These are phyloP conservation scores for Habropoda laboriosa DNA, from an alignment of 1,140 invertebrate genomes.

Conservation along the genomic window DNA sequence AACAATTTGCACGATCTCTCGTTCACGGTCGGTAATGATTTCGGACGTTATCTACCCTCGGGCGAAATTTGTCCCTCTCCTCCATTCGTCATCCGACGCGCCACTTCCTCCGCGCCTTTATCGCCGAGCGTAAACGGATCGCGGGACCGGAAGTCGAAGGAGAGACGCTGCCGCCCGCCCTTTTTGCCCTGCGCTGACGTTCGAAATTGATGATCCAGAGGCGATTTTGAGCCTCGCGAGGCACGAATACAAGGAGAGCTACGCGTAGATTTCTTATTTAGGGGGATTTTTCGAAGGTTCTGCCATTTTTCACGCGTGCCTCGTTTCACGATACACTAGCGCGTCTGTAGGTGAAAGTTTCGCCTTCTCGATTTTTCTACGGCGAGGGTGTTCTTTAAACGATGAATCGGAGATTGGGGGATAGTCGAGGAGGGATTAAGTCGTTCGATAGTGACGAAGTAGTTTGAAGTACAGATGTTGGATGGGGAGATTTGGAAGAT, in stretches of 20 bases:
- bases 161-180: neutral
- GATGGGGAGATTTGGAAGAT: too few species aligned
- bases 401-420: too few species aligned
- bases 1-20: conserved; percentile 62
- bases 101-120: conserved; percentile 41
- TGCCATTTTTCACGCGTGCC: conserved; percentile 72
- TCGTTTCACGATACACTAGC: conserved; percentile 3
- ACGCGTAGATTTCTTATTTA: conserved; percentile 74
- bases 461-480: too few species aligned
- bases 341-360: conserved; percentile 41
- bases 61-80: conserved; percentile 55
- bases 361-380: neutral
- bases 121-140: conserved; percentile 43
- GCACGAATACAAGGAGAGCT: conserved; percentile 56
- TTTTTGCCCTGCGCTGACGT: conserved; percentile 31
- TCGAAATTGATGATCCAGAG: conserved; percentile 68
- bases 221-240: conserved; percentile 56
- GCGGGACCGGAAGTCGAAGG: neutral
- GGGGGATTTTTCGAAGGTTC: conserved; percentile 61
- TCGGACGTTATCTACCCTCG: conserved; percentile 60
- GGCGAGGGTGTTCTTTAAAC: too few species aligned
- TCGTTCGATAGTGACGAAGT: too few species aligned
- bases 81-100: conserved; percentile 50
- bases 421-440: too few species aligned
- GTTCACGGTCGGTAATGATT: conserved; percentile 49